Conservation (phyloP, 53 echinoderm and acorn worm genomes). For the Astropecten irregularis region DNA sequence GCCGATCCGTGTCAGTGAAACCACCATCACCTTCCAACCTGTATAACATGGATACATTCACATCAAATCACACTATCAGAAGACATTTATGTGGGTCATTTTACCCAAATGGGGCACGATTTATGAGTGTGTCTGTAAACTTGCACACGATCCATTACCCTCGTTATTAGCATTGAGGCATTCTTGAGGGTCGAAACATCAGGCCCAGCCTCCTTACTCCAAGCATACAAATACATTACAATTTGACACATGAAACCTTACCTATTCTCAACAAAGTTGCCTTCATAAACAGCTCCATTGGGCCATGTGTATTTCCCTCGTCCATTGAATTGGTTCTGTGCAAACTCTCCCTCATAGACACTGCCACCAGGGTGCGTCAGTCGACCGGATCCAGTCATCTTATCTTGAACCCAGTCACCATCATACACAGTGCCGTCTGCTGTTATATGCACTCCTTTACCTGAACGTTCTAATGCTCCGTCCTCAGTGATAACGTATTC, state of each 20-base stretch:
- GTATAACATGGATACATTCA: constrained; percentile 1
- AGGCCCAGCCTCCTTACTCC: no score
- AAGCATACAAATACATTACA: no score
- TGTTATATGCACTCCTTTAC: constrained; percentile 76
- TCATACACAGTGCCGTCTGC: constrained; percentile 80
- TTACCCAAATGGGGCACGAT: no score
- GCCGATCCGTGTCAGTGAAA: constrained; percentile 81
- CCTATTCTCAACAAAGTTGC: constrained; percentile 85
- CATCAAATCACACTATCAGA: background rate
- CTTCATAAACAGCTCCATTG: constrained; percentile 83
- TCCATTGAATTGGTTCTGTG: constrained; percentile 87
- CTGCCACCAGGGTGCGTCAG: constrained; percentile 80
- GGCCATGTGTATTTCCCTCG: constrained; percentile 84
- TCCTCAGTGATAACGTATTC: constrained; percentile 78
- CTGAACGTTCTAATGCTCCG: constrained; percentile 77
- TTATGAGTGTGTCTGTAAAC: no score
- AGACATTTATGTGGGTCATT: no score
- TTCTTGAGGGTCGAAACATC: no score
- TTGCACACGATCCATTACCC: no score
- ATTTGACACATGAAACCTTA: no score
- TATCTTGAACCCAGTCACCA: constrained; percentile 85
- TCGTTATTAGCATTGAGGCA: no score
- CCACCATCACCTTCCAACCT: constrained; percentile 92
- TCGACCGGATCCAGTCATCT: constrained; percentile 88
- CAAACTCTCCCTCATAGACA: constrained; percentile 90